phyloP scores from a whole-genome alignment of 1,140 invertebrate species.

The Liolophura sinensis region DNA sequence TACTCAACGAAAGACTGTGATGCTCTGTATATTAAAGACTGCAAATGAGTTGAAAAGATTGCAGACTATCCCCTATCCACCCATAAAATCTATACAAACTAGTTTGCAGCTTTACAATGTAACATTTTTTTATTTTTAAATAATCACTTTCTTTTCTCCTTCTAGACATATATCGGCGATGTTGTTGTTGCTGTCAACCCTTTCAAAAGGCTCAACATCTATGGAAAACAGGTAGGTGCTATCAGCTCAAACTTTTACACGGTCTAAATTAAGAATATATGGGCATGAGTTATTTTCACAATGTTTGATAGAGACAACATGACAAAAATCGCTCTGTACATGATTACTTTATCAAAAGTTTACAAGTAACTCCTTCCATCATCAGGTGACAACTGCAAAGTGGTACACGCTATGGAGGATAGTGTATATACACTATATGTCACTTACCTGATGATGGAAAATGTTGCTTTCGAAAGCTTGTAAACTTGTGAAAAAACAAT shows the following conservation, averaged over 20 bases:
- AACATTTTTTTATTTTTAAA: too few relatives aligned
- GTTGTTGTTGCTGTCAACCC: conserved; percentile 83
- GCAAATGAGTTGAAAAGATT: background rate
- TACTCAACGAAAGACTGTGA: too few relatives aligned
- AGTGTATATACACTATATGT: too few relatives aligned
- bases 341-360: too few relatives aligned
- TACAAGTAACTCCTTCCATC: too few relatives aligned
- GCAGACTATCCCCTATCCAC: background rate
- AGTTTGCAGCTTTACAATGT: background rate
- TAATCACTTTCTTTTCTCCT: background rate
- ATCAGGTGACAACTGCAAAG: too few relatives aligned
- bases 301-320: background rate
- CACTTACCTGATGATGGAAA: too few relatives aligned
- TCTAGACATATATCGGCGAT: conserved; percentile 79
- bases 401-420: too few relatives aligned
- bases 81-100: background rate
- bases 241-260: conserved; percentile 80
- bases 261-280: conserved; percentile 64
- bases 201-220: conserved; percentile 74
- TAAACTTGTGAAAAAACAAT: too few relatives aligned
- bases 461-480: too few relatives aligned
- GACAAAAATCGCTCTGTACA: too few relatives aligned
- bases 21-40: background rate
- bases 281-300: background rate
- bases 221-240: conserved; percentile 67